A percentile compares a stretch with the other conserved stretches of the same genome.
phyloP scores from a whole-genome alignment of 2,797 vertebrate species.

The Aphelocoma californica region DNA sequence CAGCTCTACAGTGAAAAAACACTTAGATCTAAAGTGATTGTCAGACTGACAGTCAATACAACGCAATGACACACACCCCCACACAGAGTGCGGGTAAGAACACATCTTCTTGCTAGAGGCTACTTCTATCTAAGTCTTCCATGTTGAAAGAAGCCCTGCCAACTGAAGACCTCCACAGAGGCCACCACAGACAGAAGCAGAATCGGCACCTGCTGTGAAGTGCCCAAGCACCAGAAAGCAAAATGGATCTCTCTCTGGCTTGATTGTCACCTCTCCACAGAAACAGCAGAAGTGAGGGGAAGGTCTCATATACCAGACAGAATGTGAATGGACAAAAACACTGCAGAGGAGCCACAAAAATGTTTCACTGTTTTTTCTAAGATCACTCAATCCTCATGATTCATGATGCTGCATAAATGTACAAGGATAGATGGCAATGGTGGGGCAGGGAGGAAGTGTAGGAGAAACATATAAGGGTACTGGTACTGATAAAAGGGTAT shows the following conservation, averaged over 20 bases:
- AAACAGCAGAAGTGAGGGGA: fast-evolving
- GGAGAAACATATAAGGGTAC: not conserved
- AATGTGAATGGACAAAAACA: not conserved
- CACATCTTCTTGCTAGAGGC: not conserved
- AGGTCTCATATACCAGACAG: not conserved
- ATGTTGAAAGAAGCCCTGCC: not conserved
- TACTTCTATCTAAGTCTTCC: not conserved
- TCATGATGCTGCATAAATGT: not conserved
- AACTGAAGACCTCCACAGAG: not conserved
- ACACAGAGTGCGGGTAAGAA: not conserved
- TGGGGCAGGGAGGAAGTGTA: not conserved
- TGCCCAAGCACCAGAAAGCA: not conserved
- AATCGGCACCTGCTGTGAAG: not conserved
- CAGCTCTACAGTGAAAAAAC: not conserved
- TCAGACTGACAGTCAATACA: not conserved
- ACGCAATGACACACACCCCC: fast-evolving
- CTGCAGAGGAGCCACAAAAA: not conserved
- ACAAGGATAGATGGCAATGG: not conserved
- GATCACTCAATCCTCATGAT: not conserved
- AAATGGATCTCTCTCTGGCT: not conserved
- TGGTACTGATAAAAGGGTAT: not conserved
- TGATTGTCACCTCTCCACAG: not conserved
- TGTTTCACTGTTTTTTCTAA: not conserved
- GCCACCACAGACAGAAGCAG: not conserved
- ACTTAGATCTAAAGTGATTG: not conserved